Evolutionary conservation across 37 sponge, comb jelly and placozoan species (phyloP).

Genomic region (Beroe forskalii): DNA sequence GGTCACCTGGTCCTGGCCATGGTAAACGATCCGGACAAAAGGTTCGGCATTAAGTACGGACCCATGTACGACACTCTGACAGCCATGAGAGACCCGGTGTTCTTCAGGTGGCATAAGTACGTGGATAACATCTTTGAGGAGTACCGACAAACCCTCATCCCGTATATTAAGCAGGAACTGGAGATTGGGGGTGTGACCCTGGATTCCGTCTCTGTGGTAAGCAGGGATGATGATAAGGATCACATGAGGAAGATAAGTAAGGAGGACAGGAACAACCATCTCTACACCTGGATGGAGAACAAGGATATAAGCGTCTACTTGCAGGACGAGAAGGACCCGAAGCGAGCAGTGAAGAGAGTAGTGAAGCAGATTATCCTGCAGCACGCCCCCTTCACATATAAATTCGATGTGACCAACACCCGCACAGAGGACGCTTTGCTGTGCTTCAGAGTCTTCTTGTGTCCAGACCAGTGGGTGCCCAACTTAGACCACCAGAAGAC

Average conservation of each 20-base stretch:
- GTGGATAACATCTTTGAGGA: constrained; percentile 6
- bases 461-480: not conserved
- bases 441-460: not conserved
- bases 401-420: not conserved
- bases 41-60: not conserved
- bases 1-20: not conserved
- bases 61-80: not conserved
- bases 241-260: not conserved
- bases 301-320: not conserved
- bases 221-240: not conserved
- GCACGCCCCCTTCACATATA: not conserved
- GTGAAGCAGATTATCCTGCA: not conserved
- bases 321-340: not conserved
- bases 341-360: no score
- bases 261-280: not conserved
- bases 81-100: constrained; percentile 11
- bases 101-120: constrained; percentile 40
- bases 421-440: not conserved
- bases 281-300: not conserved
- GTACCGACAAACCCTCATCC: not conserved
- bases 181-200: not conserved
- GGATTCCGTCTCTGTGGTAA: not conserved
- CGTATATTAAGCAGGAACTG: not conserved
- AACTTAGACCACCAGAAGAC: not conserved
- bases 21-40: not conserved